phyloP scores from a whole-genome alignment of 2,797 vertebrate species.

The Hippoglossus hippoglossus region DNA sequence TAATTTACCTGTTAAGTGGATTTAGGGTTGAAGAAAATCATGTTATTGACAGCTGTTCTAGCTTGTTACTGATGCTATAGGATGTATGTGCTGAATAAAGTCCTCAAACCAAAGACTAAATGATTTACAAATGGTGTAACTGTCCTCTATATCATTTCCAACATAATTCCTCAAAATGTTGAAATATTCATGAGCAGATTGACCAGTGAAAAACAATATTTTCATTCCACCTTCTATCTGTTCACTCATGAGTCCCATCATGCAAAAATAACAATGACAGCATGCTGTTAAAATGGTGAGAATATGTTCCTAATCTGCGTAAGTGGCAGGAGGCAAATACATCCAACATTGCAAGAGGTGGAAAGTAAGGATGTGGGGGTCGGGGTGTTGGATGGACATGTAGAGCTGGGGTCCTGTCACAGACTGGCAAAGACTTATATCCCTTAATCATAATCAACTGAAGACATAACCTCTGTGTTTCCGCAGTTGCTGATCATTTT shows the following conservation, averaged over 20 bases:
- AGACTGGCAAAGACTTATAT: not conserved
- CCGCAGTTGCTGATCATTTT: too few species aligned
- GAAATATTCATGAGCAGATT: not conserved
- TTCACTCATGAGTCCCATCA: not conserved
- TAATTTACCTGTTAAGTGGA: constrained; percentile 12
- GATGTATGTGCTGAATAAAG: not conserved
- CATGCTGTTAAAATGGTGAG: too few species aligned
- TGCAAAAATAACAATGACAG: not conserved
- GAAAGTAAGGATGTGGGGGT: not conserved
- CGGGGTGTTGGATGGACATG: not conserved
- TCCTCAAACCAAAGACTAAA: not conserved
- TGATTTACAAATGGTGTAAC: too few species aligned
- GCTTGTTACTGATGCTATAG: not conserved
- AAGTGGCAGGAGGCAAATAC: too few species aligned
- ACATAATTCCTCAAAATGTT: not conserved
- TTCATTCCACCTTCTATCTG: too few species aligned
- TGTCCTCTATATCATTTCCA: not conserved
- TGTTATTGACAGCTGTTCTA: not conserved
- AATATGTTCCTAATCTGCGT: too few species aligned
- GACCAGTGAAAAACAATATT: not conserved
- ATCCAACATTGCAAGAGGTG: too few species aligned
- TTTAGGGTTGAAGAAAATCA: constrained; percentile 2
- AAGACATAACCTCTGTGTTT: too few species aligned
- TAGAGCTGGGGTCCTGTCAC: not conserved
- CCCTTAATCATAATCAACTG: too few species aligned